Evolutionary conservation across 2,797 vertebrate species (phyloP).

Genomic region (Acrossocheilus fasciatus): DNA sequence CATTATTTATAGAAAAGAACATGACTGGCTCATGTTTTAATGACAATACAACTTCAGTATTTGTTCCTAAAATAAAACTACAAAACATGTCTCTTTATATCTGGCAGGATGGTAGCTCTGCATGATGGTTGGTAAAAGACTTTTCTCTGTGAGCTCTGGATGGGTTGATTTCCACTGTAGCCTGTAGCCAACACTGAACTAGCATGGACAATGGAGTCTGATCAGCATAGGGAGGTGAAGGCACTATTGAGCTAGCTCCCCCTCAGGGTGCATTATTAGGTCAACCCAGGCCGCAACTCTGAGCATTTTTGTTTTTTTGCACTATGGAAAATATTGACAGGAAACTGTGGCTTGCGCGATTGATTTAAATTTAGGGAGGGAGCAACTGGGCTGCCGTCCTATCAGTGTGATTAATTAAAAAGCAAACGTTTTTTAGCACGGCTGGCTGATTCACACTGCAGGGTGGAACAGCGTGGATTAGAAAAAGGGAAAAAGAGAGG

Average conservation of each 20-base stretch:
- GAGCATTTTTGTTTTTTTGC: conserved; percentile 79
- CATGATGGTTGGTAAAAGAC: conserved; percentile 4
- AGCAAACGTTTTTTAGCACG: conserved; percentile 86
- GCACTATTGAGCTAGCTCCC: conserved; percentile 61
- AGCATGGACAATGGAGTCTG: conserved; percentile 50
- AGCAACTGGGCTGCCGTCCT: conserved; percentile 75
- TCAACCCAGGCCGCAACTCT: conserved; percentile 73
- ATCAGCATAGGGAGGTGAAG: conserved; percentile 38
- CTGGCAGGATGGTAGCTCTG: not conserved
- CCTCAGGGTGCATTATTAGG: conserved; percentile 75
- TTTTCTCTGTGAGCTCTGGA: not conserved
- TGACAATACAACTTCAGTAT: not conserved
- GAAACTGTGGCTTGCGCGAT: conserved; percentile 71
- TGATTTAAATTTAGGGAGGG: conserved; percentile 83
- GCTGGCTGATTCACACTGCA: conserved; percentile 77
- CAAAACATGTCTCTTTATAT: not conserved
- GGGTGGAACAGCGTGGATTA: conserved; percentile 64
- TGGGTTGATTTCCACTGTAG: conserved; percentile 7
- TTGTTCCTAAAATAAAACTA: not conserved
- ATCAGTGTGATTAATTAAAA: conserved; percentile 89
- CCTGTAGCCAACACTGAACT: conserved; percentile 34
- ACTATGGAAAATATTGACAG: conserved; percentile 81
- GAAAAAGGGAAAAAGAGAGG: conserved; percentile 46
- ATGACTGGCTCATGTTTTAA: not conserved
- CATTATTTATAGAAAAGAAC: not conserved